A percentile compares a stretch with the other conserved stretches of the same genome.
These are phyloP conservation scores for Ditylenchus weischeri DNA, from an alignment of 2,888 invertebrate species.

Conservation along the genomic window DNA sequence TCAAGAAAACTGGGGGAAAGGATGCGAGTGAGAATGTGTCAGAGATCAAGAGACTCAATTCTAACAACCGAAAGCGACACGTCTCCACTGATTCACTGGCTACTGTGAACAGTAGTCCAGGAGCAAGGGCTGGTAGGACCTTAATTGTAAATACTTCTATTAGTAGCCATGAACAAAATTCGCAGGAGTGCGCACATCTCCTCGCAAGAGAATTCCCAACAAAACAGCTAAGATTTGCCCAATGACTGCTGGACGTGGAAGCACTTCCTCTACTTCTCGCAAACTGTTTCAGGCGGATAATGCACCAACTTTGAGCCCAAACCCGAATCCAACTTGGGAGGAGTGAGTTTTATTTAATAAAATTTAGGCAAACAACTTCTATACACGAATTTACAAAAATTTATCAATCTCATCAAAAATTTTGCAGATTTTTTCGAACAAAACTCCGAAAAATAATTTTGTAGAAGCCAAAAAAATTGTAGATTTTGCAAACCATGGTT, in stretches of 20 bases:
- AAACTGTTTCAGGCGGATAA: conserved; percentile 2
- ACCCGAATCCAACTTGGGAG: conserved; percentile 42
- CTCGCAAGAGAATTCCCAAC: conserved; percentile 9
- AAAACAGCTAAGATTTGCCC: not conserved
- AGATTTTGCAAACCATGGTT: no score
- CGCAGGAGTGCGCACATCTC: not conserved
- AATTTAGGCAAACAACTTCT: no score
- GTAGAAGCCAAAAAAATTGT: no score
- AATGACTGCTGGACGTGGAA: not conserved
- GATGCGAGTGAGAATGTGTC: not conserved
- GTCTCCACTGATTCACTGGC: conserved; percentile 4
- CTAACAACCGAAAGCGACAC: conserved; percentile 4
- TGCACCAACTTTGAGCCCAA: conserved; percentile 22
- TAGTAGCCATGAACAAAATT: not conserved
- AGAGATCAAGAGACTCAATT: not conserved
- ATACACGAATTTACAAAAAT: no score
- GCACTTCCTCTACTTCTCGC: not conserved
- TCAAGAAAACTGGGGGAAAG: not conserved
- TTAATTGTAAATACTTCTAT: not conserved
- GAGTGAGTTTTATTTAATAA: conserved; percentile 1
- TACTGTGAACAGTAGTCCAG: not conserved
- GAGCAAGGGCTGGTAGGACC: not conserved
- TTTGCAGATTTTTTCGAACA: no score
- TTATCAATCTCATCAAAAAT: no score
- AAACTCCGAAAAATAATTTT: no score